Base-by-base conservation (phyloP, 1,140 invertebrate genomes). In the Steinernema feltiae region DNA sequence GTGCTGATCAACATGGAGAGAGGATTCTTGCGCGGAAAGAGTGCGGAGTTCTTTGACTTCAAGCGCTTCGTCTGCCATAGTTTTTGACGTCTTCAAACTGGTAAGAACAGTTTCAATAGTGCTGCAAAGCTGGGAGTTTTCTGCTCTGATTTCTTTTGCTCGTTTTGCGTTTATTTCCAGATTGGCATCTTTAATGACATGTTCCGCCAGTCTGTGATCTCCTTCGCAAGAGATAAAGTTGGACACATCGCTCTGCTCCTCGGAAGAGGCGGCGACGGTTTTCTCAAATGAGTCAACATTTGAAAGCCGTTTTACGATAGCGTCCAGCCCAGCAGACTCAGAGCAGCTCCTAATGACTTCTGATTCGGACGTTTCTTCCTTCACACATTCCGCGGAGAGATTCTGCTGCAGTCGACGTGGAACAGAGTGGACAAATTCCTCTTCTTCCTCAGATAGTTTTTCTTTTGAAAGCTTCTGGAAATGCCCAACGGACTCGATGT, bases 171-270 rank as follows among this genome's bases (percentile, higher is more conserved):
- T 41, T 7, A 7, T 41, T 41, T 41, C 35, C 18, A 7, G 35
- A 18, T 7, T 41, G 7, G 18, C 7, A 18, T 41, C 35, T n/a
- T n/a, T n/a, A 46, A n/a, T 46, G 41, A 46, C n/a, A 7, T 46
- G 7, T n/a, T n/a, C 7, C 41, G n/a, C 7, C 7, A 46, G 7
- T 46, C 41, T 7, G 41, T 48, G 30, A 32, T 69, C 69, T 31
- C 46, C 73, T 32, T 32, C 69, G 48, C 35, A 53, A 3, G 73
- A 46, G 41, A 7, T n/a, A 46, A n/a, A 46, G 7, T 46, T 46
- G 41, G 41, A 46, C 41, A 46, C 7, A 46, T 74, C 73, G 35
- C 73, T 74, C 48, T 74, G 48, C 30, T 74, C 48, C 0, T 69
- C 46, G 41, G 41, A 46, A 12, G 41, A 12, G 7, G 41, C 41